phyloP scores from a whole-genome alignment of 2,797 vertebrate genomes.

The Smutsia gigantea region DNA sequence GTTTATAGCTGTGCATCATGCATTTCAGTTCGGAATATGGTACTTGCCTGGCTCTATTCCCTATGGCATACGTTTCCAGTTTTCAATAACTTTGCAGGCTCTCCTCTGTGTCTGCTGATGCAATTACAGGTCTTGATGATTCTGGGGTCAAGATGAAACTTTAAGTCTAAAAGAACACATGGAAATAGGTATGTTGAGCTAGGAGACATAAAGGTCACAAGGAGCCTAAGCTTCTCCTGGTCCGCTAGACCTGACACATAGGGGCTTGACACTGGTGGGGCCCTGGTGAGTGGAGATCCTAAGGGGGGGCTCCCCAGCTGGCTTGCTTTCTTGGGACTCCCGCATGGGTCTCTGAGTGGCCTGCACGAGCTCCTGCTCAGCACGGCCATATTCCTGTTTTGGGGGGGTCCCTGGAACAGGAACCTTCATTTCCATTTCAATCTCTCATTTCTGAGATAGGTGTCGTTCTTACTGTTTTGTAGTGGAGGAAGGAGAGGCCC shows the following conservation, averaged over 20 bases:
- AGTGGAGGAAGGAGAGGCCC: neutral
- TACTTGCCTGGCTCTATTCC: slow-evolving; percentile 34
- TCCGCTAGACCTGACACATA: neutral
- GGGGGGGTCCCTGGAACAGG: neutral
- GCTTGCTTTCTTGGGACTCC: neutral
- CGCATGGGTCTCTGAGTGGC: neutral
- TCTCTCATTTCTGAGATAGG: neutral
- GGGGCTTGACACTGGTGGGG: neutral
- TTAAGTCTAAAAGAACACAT: neutral
- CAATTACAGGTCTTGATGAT: slow-evolving; percentile 13
- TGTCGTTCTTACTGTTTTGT: neutral
- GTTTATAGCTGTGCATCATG: slow-evolving; percentile 16
- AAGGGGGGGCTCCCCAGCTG: neutral
- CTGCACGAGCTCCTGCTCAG: neutral
- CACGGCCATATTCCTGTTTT: neutral
- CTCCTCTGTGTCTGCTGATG: neutral
- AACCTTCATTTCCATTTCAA: neutral
- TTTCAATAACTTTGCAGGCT: slow-evolving; percentile 34
- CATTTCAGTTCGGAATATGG: neutral
- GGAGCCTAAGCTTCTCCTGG: neutral
- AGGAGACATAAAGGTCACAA: neutral
- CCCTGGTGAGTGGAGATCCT: neutral
- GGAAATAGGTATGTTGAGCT: neutral
- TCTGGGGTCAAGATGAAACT: neutral
- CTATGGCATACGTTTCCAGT: slow-evolving; percentile 1